Base-by-base conservation (phyloP, 2,888 invertebrate species). In the Hoplodrina ambigua region DNA sequence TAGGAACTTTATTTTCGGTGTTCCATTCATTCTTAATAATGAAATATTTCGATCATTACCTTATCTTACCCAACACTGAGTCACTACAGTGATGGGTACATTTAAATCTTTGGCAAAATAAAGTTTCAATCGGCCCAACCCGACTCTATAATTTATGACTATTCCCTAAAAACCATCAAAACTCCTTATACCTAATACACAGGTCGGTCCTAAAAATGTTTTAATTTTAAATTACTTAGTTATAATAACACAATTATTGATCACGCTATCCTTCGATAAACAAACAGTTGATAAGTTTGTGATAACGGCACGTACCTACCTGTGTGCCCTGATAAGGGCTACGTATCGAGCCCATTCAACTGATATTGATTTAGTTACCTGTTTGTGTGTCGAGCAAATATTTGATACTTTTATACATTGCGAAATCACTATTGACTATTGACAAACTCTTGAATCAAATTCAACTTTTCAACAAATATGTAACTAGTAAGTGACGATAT, bases 281-380 rank as follows among this genome's bases (percentile, higher is more conserved):
- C 88, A 87, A 83, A 77, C 86, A 86, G 79, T 87, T 88, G 93
- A 94, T 94, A 94, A 93, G 88, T 88, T 83, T 80, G 64, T 87
- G 94, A 94, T 94, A 94, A 93, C 81, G 82, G 78, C 82, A 83
- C 84, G 87, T 88, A 87, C 87, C 82, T 88, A 87, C 87, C 82
- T 85, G 75, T 85, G 68, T 79, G 78, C 75, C 77, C 74, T 89
- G 94, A 94, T 94, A 94, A 89, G 81, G 82, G 74, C 88, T 83
- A 81, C 62, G 65, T 82, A 80, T 82, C 72, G 77, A 74, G 81
- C 86, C 84, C 89, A 93, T 94, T 93, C 90, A 92, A 89, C 88
- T 87, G 82, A 86, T 93, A 93, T 94, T 90, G 93, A 93, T 93
- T 91, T 91, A 85, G 88, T 90, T 91, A 94, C 93, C 89, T 93